These are phyloP conservation scores for Spea multiplicata DNA, from an alignment of 2,113 vertebrate species.

Conservation along the genomic window DNA sequence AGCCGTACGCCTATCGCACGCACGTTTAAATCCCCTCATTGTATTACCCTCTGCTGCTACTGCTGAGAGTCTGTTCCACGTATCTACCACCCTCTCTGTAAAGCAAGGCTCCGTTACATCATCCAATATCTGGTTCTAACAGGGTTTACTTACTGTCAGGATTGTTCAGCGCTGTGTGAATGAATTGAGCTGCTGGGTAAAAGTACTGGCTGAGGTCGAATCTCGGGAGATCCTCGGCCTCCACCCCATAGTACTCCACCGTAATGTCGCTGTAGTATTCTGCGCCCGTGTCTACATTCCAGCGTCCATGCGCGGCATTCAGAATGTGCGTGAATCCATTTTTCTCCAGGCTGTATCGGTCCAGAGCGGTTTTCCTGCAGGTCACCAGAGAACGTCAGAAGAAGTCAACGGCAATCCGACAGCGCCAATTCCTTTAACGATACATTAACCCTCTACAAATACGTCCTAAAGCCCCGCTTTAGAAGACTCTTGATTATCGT, in stretches of 20 bases:
- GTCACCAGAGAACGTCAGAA: background rate
- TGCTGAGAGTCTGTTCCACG: too few relatives aligned
- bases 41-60: too few relatives aligned
- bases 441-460: too few relatives aligned
- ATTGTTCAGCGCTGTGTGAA: constrained; percentile 69
- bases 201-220: constrained; percentile 91
- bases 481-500: too few relatives aligned
- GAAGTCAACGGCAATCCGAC: background rate
- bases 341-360: constrained; percentile 77
- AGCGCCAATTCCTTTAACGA: too few relatives aligned
- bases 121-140: too few relatives aligned
- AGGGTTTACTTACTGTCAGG: constrained; percentile 74
- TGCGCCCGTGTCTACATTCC: constrained; percentile 89
- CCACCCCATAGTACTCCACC: constrained; percentile 83
- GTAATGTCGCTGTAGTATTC: constrained; percentile 79
- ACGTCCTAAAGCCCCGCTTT: too few relatives aligned
- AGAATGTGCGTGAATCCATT: constrained; percentile 87
- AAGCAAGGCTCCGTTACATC: too few relatives aligned
- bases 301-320: constrained; percentile 87
- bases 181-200: constrained; percentile 77
- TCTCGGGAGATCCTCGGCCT: constrained; percentile 82
- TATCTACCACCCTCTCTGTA: too few relatives aligned
- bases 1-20: too few relatives aligned
- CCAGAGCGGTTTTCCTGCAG: constrained; percentile 78
- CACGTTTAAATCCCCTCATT: too few relatives aligned